Base-by-base conservation (phyloP, 2,888 invertebrate species). In the Drosophila nigritarsus region DNA sequence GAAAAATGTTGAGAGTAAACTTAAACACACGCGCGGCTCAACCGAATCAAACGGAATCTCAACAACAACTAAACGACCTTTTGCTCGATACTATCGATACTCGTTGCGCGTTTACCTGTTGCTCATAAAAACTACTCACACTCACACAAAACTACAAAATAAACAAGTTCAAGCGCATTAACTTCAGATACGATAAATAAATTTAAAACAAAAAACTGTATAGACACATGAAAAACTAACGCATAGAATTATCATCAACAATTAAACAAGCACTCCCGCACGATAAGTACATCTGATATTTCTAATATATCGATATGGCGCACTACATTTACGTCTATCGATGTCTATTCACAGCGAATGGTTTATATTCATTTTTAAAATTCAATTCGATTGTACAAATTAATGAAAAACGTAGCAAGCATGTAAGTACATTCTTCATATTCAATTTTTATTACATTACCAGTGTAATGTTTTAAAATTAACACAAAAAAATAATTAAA, bases 21-120 rank as follows among this genome's bases (percentile, higher is more conserved):
- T 15, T 45, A 45, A 45, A 55, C 27, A 38, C 59, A 55, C 56
- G 59, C 81, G 78, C 77, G 61, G 34, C 50, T 6, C 72, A 67
- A 87, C 87, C 89, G 87, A 73, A 70, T 66, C 58, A 72, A 68
- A 60, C 65, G 69, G 61, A 82, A 68, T 70, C 80, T 78, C 65
- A 73, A 75, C 82, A 75, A 72, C 84, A 83, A 83, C 87, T 83
- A 77, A 78, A 64, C 61, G 80, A 63, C 45, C 66, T 49, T 36
- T 59, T 30, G 13, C 45, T 27, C 53, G 49, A 68, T 56, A 60
- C 50, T 81, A 73, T 78, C 77, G 77, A 76, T 66, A 65, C 34
- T 56, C 40, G 38, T n/a, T 40, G 60, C 59, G 50, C 61, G 51
- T 76, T 61, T 67, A 78, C 77, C 77, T 78, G 77, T 78, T 78